Evolutionary conservation across 1,140 invertebrate species (phyloP).

Genomic region (Rhopalosiphum maidis): DNA sequence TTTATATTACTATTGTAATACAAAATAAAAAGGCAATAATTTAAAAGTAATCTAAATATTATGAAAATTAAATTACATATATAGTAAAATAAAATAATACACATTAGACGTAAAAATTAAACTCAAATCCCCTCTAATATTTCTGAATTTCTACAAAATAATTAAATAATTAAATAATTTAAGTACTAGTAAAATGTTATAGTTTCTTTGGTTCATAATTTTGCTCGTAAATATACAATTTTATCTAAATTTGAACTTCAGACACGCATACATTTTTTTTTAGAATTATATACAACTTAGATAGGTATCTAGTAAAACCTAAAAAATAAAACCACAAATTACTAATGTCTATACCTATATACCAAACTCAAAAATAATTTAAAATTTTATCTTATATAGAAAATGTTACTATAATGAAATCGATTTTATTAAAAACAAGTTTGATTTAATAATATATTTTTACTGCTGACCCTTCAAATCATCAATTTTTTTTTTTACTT

Average conservation of each 20-base stretch:
- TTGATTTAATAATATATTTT: too few species aligned
- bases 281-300: background rate
- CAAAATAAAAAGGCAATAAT: background rate
- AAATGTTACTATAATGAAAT: background rate
- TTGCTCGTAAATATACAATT: background rate
- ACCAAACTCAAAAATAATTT: too few species aligned
- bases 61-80: background rate
- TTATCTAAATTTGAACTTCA: background rate
- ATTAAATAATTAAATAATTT: background rate
- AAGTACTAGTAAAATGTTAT: background rate
- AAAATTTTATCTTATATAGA: background rate
- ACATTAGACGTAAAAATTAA: background rate
- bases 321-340: background rate
- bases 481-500: background rate
- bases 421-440: background rate
- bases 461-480: background rate
- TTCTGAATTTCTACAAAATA: too few species aligned
- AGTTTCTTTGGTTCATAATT: background rate
- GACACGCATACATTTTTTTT: background rate
- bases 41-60: background rate
- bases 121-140: background rate
- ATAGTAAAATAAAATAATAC: background rate
- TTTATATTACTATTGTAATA: background rate
- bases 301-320: background rate
- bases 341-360: too few species aligned